Conservation (phyloP, 2,797 vertebrate genomes). For the Denticeps clupeoides region DNA sequence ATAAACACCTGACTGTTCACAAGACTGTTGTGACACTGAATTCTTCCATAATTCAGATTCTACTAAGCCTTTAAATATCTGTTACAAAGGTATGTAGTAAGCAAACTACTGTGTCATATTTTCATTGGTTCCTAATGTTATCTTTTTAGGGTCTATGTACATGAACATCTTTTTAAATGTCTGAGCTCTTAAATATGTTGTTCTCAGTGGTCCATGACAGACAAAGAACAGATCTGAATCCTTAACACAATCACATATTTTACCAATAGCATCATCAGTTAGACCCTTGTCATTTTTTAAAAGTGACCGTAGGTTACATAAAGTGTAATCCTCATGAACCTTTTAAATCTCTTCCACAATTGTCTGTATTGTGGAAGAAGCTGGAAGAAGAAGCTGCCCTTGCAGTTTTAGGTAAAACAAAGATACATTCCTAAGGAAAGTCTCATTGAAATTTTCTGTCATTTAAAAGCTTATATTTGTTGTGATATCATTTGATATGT, state of each 20-base stretch:
- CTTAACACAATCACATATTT: conserved; percentile 20
- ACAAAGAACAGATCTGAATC: conserved; percentile 19
- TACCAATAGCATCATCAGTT: conserved; percentile 19
- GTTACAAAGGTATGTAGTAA: conserved; percentile 13
- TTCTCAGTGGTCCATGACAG: conserved; percentile 16
- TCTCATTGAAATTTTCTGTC: too few species aligned
- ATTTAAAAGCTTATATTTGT: too few species aligned
- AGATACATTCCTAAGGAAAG: conserved; percentile 20
- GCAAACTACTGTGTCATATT: not conserved
- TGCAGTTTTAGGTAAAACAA: conserved; percentile 32
- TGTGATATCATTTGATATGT: conserved; percentile 5
- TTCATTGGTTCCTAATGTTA: not conserved
- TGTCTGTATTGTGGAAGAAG: conserved; percentile 26
- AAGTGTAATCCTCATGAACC: conserved; percentile 22
- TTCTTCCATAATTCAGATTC: conserved; percentile 8
- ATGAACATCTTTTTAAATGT: conserved; percentile 13
- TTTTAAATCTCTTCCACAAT: conserved; percentile 35
- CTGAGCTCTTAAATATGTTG: conserved; percentile 16
- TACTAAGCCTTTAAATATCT: not conserved
- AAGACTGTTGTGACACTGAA: conserved; percentile 5
- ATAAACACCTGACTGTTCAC: conserved; percentile 8
- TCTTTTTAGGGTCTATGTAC: conserved; percentile 3
- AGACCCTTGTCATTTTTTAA: conserved; percentile 10
- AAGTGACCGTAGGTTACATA: conserved; percentile 8
- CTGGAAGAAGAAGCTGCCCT: conserved; percentile 26